These are phyloP conservation scores for Oedothorax gibbosus DNA, from an alignment of 1,140 invertebrate genomes.

Conservation along the genomic window DNA sequence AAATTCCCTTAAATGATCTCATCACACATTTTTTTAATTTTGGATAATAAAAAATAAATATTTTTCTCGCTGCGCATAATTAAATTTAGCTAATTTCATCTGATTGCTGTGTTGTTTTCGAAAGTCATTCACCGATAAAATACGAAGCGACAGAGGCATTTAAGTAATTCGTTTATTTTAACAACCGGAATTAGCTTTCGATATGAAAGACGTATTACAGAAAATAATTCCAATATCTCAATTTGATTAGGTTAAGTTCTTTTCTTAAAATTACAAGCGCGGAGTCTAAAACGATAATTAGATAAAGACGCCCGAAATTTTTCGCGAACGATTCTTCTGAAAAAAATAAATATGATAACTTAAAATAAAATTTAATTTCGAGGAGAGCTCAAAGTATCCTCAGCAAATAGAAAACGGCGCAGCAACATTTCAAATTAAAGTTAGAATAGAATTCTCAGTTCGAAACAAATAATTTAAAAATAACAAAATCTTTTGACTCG, in stretches of 20 bases:
- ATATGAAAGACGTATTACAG: slow-evolving; percentile 27
- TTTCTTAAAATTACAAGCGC: slow-evolving; percentile 38
- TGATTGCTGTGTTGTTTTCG: no score
- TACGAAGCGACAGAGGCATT: background rate
- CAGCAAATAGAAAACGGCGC: slow-evolving; percentile 32
- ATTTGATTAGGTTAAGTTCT: slow-evolving; percentile 47
- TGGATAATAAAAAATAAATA: no score
- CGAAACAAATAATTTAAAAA: slow-evolving; percentile 1
- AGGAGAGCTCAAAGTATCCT: slow-evolving; percentile 41
- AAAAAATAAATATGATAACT: background rate
- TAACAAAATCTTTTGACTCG: slow-evolving; percentile 14
- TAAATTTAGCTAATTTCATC: no score
- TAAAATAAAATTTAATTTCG: slow-evolving; percentile 11
- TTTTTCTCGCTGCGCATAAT: no score
- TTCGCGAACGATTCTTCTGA: background rate
- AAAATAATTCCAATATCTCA: slow-evolving; percentile 24
- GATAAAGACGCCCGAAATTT: slow-evolving; percentile 21
- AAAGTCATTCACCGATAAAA: background rate
- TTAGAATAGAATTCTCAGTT: background rate
- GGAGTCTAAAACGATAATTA: slow-evolving; percentile 18
- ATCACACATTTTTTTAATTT: no score
- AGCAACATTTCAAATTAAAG: slow-evolving; percentile 54
- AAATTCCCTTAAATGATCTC: no score
- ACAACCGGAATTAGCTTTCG: slow-evolving; percentile 40
- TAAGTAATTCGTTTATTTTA: slow-evolving; percentile 44